Conservation (phyloP, 2,888 invertebrate genomes). For the Eupithecia subfuscata region DNA sequence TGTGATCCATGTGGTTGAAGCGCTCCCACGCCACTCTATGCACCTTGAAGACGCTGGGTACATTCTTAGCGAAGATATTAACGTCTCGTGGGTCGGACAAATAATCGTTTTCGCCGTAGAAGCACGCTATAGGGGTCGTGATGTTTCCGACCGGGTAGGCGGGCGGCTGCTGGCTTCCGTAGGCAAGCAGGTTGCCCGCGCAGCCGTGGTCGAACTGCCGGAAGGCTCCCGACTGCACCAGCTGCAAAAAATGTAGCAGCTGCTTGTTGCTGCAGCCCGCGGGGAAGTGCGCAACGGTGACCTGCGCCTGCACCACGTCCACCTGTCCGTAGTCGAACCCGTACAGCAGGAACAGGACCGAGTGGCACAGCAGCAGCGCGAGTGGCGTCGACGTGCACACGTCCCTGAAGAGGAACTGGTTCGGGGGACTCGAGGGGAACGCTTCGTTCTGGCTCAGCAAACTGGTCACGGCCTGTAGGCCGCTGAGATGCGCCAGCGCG, state of each 20-base stretch:
- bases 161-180: constrained; percentile 36
- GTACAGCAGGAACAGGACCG: constrained; percentile 39
- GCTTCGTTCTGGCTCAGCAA: constrained; percentile 20
- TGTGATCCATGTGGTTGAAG: constrained; percentile 52
- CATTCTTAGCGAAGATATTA: constrained; percentile 35
- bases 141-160: constrained; percentile 39
- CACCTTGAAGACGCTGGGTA: constrained; percentile 45
- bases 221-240: constrained; percentile 46
- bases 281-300: constrained; percentile 45
- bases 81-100: constrained; percentile 45
- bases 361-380: constrained; percentile 37
- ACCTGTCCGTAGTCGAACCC: constrained; percentile 50
- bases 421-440: constrained; percentile 23
- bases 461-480: background rate
- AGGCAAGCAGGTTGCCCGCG: constrained; percentile 42
- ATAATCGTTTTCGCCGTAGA: constrained; percentile 51
- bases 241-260: constrained; percentile 57
- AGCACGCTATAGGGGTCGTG: constrained; percentile 44
- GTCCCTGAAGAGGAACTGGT: constrained; percentile 11
- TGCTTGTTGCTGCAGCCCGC: constrained; percentile 76
- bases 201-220: constrained; percentile 49
- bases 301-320: constrained; percentile 39
- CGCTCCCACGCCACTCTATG: constrained; percentile 41
- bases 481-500: constrained; percentile 1
- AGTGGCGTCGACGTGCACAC: constrained; percentile 18